Base-by-base conservation (phyloP, 23 tunicate species). In the Oikopleura vanhoeffeni region DNA sequence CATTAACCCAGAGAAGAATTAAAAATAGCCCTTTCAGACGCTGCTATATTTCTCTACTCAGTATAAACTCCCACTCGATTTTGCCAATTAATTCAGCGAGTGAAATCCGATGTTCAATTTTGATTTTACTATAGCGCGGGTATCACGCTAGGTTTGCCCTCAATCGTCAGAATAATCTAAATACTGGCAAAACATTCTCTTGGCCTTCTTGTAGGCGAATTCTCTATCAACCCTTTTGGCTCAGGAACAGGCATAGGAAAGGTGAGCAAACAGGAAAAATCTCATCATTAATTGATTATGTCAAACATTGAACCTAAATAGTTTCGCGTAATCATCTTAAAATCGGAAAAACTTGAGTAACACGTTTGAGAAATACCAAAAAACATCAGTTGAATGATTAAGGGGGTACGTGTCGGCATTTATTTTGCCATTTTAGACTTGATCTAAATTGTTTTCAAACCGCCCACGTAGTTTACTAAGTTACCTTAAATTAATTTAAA, bases 201-300 rank as follows among this genome's bases (percentile, higher is more conserved):
- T 40, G 84, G 85, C 28, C 88, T 87, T 38, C 86, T 95, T 0
- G 99, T 95, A 39, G 99, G 99, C 13, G 99, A 95, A 87, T 87
- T 90, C 64, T 41, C 91, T 57, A 64, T 95, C 2, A 95, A 91
- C 88, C 99, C 99, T n/a, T 95, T 95, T 76, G 90, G 99, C 96
- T 96, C 86, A 86, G 99, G 99, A 2, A 95, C 99, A n/a, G 99
- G 99, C 0, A 88, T 90, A 83, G 96, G 92, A 0, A 90, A 93
- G 27, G 99, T n/a, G n/a, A n/a, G n/a, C n/a, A n/a, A n/a, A n/a
- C n/a, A n/a, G n/a, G n/a, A n/a, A n/a, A n/a, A n/a, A n/a, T n/a
- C n/a, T n/a, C n/a, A n/a, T n/a, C n/a, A n/a, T n/a, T n/a, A n/a
- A n/a, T n/a, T n/a, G n/a, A n/a, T n/a, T n/a, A n/a, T n/a, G n/a